phyloP scores from a whole-genome alignment of 2,888 invertebrate genomes.

The Diadegma fenestrale region DNA sequence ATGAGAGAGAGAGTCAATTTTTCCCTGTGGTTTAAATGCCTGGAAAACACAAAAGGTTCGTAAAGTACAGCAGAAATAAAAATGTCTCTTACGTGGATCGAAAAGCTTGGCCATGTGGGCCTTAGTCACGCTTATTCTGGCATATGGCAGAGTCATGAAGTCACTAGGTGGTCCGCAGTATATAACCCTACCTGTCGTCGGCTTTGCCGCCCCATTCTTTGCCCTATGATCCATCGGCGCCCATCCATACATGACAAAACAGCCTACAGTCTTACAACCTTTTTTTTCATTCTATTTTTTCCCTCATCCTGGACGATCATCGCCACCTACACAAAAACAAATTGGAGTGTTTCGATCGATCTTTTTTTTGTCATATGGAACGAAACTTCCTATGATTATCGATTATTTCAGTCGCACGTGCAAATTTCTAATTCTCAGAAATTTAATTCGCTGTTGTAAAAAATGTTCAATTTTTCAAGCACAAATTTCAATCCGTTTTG shows the following conservation, averaged over 20 bases:
- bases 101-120: conserved; percentile 80
- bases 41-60: conserved; percentile 41
- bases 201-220: conserved; percentile 71
- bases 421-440: background rate
- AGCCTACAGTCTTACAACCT: conserved; percentile 22
- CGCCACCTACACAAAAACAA: conserved; percentile 72
- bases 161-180: conserved; percentile 84
- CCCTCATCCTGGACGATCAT: conserved; percentile 71
- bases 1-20: background rate
- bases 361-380: background rate
- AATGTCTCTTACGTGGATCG: conserved; percentile 42
- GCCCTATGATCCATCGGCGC: conserved; percentile 48
- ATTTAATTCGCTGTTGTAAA: background rate
- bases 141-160: conserved; percentile 84
- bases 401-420: background rate
- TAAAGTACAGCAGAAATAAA: conserved; percentile 29
- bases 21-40: conserved; percentile 23
- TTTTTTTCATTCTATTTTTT: conserved; percentile 39
- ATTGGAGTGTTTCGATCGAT: conserved; percentile 65
- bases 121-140: conserved; percentile 81
- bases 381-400: background rate
- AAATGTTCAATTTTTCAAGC: background rate
- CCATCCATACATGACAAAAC: conserved; percentile 46
- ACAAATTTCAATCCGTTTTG: background rate
- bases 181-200: conserved; percentile 84